Evolutionary conservation across 2,113 vertebrate species (phyloP).

Genomic region (Ochotona curzoniae): DNA sequence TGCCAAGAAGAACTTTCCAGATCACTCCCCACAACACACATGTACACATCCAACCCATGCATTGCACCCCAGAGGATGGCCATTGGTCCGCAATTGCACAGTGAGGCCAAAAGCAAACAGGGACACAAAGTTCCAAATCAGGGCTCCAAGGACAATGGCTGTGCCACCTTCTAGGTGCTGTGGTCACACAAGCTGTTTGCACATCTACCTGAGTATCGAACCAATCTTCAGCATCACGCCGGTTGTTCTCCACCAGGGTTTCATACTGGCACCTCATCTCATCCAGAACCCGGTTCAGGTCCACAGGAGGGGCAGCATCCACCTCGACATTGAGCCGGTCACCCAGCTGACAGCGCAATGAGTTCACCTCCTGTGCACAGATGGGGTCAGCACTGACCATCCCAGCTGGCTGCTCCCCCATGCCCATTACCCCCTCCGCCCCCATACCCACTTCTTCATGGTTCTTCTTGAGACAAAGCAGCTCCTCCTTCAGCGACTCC

Average conservation of each 20-base stretch:
- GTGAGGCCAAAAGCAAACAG: neutral
- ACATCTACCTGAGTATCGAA: conserved; percentile 80
- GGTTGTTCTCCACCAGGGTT: conserved; percentile 81
- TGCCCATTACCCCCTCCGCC: neutral
- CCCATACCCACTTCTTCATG: conserved; percentile 89
- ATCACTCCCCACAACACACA: neutral
- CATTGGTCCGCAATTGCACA: neutral
- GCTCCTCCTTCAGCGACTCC: conserved; percentile 93
- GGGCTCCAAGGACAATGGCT: neutral
- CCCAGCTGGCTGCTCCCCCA: neutral
- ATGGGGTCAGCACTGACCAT: neutral
- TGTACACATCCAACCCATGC: neutral
- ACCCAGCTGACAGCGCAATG: conserved; percentile 79
- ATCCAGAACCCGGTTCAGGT: conserved; percentile 81
- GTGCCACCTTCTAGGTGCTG: neutral
- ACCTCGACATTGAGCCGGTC: conserved; percentile 84
- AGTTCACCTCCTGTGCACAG: conserved; percentile 78
- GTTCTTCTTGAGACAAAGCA: conserved; percentile 93
- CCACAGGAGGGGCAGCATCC: conserved; percentile 78
- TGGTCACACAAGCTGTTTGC: conserved; percentile 78
- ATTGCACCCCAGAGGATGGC: neutral
- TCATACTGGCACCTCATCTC: conserved; percentile 86
- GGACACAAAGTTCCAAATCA: neutral
- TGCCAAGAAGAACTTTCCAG: neutral
- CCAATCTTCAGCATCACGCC: conserved; percentile 82